Conservation (phyloP, 1,140 invertebrate species). For the Halyomorpha halys region DNA sequence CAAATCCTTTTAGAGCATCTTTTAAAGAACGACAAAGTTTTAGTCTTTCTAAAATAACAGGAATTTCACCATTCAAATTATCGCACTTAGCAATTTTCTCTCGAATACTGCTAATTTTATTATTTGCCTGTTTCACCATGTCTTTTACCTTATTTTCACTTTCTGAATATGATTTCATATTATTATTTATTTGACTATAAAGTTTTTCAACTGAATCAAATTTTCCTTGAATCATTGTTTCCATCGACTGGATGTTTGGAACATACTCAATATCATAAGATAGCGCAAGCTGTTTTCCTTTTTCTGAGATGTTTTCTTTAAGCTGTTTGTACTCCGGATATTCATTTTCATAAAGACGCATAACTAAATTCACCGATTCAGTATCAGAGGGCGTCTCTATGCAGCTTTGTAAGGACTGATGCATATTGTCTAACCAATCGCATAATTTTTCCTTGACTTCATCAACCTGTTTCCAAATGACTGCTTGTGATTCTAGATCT, state of each 20-base stretch:
- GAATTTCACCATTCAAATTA: slow-evolving; percentile 77
- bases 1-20: slow-evolving; percentile 49
- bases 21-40: slow-evolving; percentile 60
- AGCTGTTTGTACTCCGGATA: slow-evolving; percentile 63
- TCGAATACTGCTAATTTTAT: slow-evolving; percentile 55
- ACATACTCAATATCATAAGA: slow-evolving; percentile 63
- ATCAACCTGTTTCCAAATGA: slow-evolving; percentile 86
- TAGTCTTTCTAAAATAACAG: slow-evolving; percentile 66
- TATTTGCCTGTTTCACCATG: slow-evolving; percentile 56
- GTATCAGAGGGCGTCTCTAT: slow-evolving; percentile 46
- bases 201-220: slow-evolving; percentile 63
- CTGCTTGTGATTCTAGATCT: slow-evolving; percentile 72
- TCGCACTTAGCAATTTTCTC: slow-evolving; percentile 80
- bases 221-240: slow-evolving; percentile 59
- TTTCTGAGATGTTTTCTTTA: slow-evolving; percentile 61
- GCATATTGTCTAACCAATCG: slow-evolving; percentile 73
- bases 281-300: slow-evolving; percentile 68
- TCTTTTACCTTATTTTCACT: slow-evolving; percentile 60
- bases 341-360: slow-evolving; percentile 62
- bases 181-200: slow-evolving; percentile 61
- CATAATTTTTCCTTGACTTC: slow-evolving; percentile 71
- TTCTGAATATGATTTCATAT: slow-evolving; percentile 56
- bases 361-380: slow-evolving; percentile 56
- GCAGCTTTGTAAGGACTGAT: slow-evolving; percentile 34
- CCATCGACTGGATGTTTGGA: slow-evolving; percentile 55